Evolutionary conservation across 2,113 vertebrate species (phyloP), one percentile per base, ranked within the genome.

Genomic region (Triplophysa siluroides): DNA sequence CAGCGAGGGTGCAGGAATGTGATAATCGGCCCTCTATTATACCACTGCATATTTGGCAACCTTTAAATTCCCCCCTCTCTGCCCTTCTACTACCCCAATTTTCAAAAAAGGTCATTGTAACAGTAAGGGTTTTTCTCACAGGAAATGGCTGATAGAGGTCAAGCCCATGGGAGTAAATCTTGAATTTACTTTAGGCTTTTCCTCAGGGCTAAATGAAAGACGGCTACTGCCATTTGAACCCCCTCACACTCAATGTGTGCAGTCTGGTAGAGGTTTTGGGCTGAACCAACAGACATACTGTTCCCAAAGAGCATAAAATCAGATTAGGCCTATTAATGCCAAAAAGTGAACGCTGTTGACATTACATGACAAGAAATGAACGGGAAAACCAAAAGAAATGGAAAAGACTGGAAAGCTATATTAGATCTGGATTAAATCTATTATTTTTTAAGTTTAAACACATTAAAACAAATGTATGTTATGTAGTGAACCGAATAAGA

Each of bases 21-120:
- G 33, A 58, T 62, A 68, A 81, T 33, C 63, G 2, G 64, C 72
- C 71, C 38, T 67, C 71, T 56, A 76, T 81, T 58, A 54, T 24
- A 60, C 14, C 33, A 29, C 50, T 58, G 47, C 69, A 73, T 56
- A 73, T 60, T 23, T 70, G 76, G 71, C 74, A 82, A 29, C 24
- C 78, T 67, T 67, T 69, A 81, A 81, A 83, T 84, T 71, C 41
- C 68, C 70, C 2, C 83, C 74, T 74, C 33, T 54, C 62, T 68
- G 54, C 33, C 54, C 11, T 63, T 41, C 23, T 50, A 60, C 26
- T 61, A 45, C 29, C 14, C 50, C 4, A 23, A 24, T 29, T 58
- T 16, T 13, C 13, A 67, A 64, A 73, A 18, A 62, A 7, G 8
- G 24, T 66, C 18, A 67, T 66, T 64, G 47, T 67, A 56, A 58